Percentiles rank a stretch among this genome's conserved stretches.
Conservation (phyloP, 2,888 invertebrate species). For the Dolichopus griseipennis region DNA sequence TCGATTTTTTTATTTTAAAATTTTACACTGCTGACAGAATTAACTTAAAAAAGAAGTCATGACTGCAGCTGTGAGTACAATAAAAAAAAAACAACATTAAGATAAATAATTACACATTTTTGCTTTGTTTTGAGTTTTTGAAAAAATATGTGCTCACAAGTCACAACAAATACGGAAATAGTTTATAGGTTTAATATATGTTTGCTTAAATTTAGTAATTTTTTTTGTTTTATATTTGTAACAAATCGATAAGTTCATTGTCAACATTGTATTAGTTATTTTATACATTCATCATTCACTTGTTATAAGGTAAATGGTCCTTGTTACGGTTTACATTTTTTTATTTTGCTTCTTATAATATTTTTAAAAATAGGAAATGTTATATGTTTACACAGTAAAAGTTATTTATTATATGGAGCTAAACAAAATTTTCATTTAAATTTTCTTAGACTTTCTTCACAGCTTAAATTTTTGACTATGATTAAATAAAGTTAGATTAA, state of each 20-base stretch:
- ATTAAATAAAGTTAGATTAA: neutral
- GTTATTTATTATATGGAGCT: no score
- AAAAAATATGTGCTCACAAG: neutral
- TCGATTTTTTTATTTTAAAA: conserved; percentile 2
- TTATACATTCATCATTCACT: neutral
- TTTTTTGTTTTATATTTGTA: neutral
- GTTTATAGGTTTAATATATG: neutral
- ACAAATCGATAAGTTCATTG: neutral
- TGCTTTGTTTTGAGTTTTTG: neutral
- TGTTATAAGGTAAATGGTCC: no score
- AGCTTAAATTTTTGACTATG: neutral
- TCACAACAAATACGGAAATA: neutral
- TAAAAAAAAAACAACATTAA: neutral
- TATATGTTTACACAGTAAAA: no score
- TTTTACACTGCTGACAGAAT: neutral
- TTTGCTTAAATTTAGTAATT: neutral
- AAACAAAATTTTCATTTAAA: no score
- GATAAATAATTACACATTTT: neutral
- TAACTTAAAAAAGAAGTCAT: neutral
- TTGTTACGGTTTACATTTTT: no score
- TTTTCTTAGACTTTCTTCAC: no score
- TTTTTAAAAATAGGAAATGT: no score
- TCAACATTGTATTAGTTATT: neutral
- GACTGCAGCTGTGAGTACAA: neutral
- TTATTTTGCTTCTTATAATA: no score